Base-by-base conservation (phyloP, 2,113 vertebrate genomes). In the Rhadina sibilatrix region DNA sequence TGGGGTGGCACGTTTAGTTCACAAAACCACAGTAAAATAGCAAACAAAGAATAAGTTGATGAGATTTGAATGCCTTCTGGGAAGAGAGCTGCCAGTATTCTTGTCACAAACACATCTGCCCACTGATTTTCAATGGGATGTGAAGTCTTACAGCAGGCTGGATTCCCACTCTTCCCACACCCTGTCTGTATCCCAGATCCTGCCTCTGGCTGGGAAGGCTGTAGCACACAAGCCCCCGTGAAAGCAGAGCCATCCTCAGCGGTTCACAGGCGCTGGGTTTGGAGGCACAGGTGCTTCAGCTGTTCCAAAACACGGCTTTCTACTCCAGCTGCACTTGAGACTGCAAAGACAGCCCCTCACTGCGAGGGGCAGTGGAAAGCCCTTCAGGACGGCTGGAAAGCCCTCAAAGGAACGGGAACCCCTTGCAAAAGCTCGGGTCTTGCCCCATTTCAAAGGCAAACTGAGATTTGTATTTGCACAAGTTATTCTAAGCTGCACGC, bases 371-470 rank as follows among this genome's bases (percentile, higher is more conserved):
- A 38, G 37, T 38, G 37, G 37, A 38, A 38, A 38, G 10, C 37
- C 37, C 11, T 33, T 40, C 65, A 57, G 38, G 57, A 42, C 3
- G 8, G 47, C 44, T 60, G 38, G 35, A 75, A 83, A 71, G 69
- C 56, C 53, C 69, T 64, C 69, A 68, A 19, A 54, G 63, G 28
- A 86, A 54, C 12, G 31, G 71, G 15, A 49, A 20, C 42, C 33
- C 49, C 49, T 56, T 40, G 59, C n/a, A 84, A 87, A 84, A 92
- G 23, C 69, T 79, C 8, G 1, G 57, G 52, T 25, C 64, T 78
- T 74, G 38, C 75, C 61, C n/a, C 71, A 38, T 60, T 82, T 66
- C 79, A 15, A 66, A 86, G 56, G 68, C 79, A 88, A 70, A 81
- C 0, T 10, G 61, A 88, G 60, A 87, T 91, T 52, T 28, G 30